A percentile compares a stretch with the other conserved stretches of the same genome.
These are phyloP conservation scores for Engraulis encrasicolus DNA, from an alignment of 2,113 vertebrate genomes.

Conservation along the genomic window DNA sequence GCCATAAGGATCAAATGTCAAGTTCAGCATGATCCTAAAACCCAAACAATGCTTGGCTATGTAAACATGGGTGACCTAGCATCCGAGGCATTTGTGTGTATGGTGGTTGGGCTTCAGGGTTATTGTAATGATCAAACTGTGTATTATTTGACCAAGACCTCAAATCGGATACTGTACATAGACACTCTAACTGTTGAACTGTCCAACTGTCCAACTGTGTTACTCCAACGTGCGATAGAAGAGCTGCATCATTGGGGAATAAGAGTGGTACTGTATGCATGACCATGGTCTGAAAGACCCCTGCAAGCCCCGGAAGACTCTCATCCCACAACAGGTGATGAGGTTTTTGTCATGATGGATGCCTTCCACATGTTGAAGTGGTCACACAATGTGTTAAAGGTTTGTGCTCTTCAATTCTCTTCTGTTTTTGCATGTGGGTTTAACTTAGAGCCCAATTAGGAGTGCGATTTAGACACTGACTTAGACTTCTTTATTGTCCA, in stretches of 20 bases:
- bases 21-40: too few species aligned
- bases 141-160: neutral
- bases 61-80: neutral
- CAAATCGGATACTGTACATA: constrained; percentile 17
- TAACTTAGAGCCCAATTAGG: too few species aligned
- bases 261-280: neutral
- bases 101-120: constrained; percentile 16
- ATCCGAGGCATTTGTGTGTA: neutral
- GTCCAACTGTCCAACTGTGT: too few species aligned
- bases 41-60: too few species aligned
- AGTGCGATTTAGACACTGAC: too few species aligned
- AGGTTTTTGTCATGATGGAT: neutral
- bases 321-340: neutral
- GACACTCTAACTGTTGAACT: too few species aligned
- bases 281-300: constrained; percentile 17
- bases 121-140: too few species aligned
- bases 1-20: too few species aligned
- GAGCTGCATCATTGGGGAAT: constrained; percentile 6
- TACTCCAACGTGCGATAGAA: neutral
- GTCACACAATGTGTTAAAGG: neutral
- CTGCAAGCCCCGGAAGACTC: neutral
- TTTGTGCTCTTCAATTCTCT: too few species aligned
- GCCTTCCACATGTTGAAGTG: neutral
- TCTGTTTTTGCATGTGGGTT: too few species aligned
- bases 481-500: too few species aligned